Evolutionary conservation across 2,888 invertebrate genomes (phyloP), one percentile per base, ranked within the genome.

Genomic region (Saturnia japonica): DNA sequence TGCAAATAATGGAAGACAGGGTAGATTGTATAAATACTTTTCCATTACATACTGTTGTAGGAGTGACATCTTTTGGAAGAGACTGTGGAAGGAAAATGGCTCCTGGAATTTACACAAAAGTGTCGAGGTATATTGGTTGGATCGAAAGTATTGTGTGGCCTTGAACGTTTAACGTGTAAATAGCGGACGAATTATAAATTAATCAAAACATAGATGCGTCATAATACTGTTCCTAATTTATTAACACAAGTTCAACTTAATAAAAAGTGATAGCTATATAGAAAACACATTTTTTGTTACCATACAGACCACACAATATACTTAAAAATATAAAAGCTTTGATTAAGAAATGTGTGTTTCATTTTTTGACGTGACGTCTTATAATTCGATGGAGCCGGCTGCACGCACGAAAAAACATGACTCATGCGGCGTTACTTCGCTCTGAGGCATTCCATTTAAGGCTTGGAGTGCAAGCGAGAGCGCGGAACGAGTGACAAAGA

Each of bases 1-100:
- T 94, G 1, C 94, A 94, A 71, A 77, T 88, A 0, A 89, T 91
- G 85, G 87, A 89, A 4, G 85, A 88, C 0, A 83, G 82, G 40
- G 87, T 91, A 0, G 92, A 94, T 68, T 94, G 94, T 76, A 67
- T 85, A 0, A 81, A 81, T 1, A 85, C 78, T 1, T 94, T 93
- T 77, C 94, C 94, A 14, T 76, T 94, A 4, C 92, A 93, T 70
- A 90, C 83, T 64, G 82, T 95, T 12, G 86, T 94, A 0, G 95
- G 94, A 0, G 89, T 95, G 51, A 95, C 95, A 0, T 94, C 95
- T 0, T 94, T 95, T 80, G 95, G 95, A 0, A 86, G 94, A 64
- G 92, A 94, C 74, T 95, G 95, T 75, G 95, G 94, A 0, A 88
- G 93, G 67, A 90, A 88, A 72, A 91, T 90, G 86, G 89, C 94